A percentile compares a stretch with the other conserved stretches of the same genome.
These are phyloP conservation scores for Sebastes nivosus DNA, from an alignment of 2,797 vertebrate species.

Conservation along the genomic window DNA sequence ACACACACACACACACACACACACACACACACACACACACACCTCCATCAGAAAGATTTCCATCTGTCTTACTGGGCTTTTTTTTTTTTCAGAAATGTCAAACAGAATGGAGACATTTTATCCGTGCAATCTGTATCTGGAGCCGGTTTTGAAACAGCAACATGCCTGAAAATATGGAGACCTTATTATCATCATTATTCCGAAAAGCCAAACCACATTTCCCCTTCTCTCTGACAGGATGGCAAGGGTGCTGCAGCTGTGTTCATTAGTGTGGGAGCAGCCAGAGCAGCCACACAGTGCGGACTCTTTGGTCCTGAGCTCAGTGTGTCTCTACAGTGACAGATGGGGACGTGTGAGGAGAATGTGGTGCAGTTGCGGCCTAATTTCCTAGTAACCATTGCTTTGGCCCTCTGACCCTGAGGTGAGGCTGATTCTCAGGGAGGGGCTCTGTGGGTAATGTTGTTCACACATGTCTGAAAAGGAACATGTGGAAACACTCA, in stretches of 20 bases:
- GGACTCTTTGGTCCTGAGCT: constrained; percentile 65
- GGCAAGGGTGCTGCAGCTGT: constrained; percentile 76
- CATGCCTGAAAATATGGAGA: constrained; percentile 57
- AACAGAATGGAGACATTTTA: constrained; percentile 65
- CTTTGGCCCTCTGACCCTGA: constrained; percentile 79
- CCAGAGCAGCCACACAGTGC: constrained; percentile 47
- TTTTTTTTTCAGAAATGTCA: constrained; percentile 41
- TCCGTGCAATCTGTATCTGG: constrained; percentile 39
- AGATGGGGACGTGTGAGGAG: constrained; percentile 82
- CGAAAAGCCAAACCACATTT: constrained; percentile 64
- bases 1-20: background rate
- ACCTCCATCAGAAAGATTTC: constrained; percentile 39
- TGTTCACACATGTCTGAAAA: constrained; percentile 81
- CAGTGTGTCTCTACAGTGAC: constrained; percentile 72
- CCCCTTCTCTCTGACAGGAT: constrained; percentile 49
- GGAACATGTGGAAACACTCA: constrained; percentile 81
- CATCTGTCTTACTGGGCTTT: constrained; percentile 45
- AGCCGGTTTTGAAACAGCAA: constrained; percentile 63
- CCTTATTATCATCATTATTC: constrained; percentile 70
- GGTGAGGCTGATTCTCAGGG: constrained; percentile 76
- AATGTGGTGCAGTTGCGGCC: constrained; percentile 75
- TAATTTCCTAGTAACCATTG: constrained; percentile 81
- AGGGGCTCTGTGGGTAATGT: constrained; percentile 78
- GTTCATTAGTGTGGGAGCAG: constrained; percentile 77
- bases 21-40: background rate